Evolutionary conservation across 2,113 vertebrate species (phyloP).

Genomic region (Dissostichus mawsoni): DNA sequence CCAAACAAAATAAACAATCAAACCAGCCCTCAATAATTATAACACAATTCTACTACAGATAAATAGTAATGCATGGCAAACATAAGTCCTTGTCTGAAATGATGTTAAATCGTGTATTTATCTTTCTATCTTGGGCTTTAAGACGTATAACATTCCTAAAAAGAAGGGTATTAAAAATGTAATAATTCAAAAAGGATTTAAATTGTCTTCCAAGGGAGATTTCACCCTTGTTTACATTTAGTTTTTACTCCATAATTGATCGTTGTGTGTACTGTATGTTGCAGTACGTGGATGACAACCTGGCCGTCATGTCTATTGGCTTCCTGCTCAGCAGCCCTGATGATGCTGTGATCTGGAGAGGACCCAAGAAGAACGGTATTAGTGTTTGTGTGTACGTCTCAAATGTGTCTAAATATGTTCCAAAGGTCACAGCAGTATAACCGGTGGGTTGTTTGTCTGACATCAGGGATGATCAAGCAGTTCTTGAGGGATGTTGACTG

Average conservation of each 20-base stretch:
- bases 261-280: slow-evolving; percentile 23
- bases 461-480: slow-evolving; percentile 96
- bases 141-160: too few species aligned
- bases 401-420: neutral
- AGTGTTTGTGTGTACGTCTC: neutral
- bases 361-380: slow-evolving; percentile 96
- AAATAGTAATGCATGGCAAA: too few species aligned
- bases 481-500: slow-evolving; percentile 97
- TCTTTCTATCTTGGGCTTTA: too few species aligned
- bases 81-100: too few species aligned
- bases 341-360: slow-evolving; percentile 98
- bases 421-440: neutral
- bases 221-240: too few species aligned
- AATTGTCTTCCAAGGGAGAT: too few species aligned
- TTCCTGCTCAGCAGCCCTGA: slow-evolving; percentile 95
- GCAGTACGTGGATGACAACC: slow-evolving; percentile 95
- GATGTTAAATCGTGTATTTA: too few species aligned
- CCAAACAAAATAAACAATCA: too few species aligned
- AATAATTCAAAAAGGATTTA: too few species aligned
- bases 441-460: neutral
- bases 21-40: too few species aligned
- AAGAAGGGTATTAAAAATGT: too few species aligned
- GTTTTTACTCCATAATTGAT: neutral
- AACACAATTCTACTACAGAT: too few species aligned
- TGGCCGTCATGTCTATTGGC: slow-evolving; percentile 96